These are phyloP conservation scores for Pentalonia nigronervosa DNA, from an alignment of 1,140 invertebrate genomes.

Conservation along the genomic window DNA sequence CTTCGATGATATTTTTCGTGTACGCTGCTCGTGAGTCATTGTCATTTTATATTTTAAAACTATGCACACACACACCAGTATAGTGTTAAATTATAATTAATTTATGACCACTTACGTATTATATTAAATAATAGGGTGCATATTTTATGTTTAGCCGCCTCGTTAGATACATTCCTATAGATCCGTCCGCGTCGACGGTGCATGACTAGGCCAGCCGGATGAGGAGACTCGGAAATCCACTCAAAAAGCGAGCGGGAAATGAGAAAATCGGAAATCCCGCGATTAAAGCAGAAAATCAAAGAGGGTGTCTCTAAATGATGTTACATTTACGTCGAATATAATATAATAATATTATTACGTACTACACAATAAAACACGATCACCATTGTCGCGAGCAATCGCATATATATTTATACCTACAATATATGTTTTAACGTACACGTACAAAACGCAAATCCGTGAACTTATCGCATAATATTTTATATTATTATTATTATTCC, in stretches of 20 bases:
- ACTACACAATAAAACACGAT: no score
- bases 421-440: background rate
- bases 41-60: background rate
- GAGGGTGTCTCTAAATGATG: no score
- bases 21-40: background rate
- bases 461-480: background rate
- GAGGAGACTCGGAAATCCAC: background rate
- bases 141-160: background rate
- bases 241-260: background rate
- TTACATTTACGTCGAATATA: no score
- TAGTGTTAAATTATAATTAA: background rate
- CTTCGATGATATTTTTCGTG: no score
- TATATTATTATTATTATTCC: background rate
- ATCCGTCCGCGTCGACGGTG: background rate
- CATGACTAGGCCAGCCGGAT: background rate
- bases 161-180: background rate
- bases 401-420: no score
- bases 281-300: background rate
- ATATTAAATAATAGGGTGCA: background rate
- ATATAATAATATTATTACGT: no score
- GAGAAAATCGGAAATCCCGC: background rate
- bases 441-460: background rate
- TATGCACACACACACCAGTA: background rate
- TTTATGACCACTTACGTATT: background rate
- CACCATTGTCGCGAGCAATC: background rate